Evolutionary conservation across 2,888 invertebrate species (phyloP).

Genomic region (Agriopis marginaria): DNA sequence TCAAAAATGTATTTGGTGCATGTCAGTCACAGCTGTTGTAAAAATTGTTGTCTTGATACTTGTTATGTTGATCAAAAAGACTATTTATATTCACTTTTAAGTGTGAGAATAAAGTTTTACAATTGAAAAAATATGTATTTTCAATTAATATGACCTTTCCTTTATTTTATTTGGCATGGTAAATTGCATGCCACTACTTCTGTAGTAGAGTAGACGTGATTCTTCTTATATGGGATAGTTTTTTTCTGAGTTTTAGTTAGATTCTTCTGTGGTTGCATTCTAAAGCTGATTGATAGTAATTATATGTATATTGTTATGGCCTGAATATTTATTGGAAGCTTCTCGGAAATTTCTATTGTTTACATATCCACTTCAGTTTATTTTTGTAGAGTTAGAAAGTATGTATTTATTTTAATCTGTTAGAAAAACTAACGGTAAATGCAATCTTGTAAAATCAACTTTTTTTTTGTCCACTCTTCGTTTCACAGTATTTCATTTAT

Average conservation of each 20-base stretch:
- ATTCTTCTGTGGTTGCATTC: constrained; percentile 42
- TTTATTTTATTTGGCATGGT: constrained; percentile 42
- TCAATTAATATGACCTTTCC: constrained; percentile 67
- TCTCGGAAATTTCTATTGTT: constrained; percentile 17
- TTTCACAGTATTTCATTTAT: not conserved
- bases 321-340: constrained; percentile 30
- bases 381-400: constrained; percentile 14
- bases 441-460: not conserved
- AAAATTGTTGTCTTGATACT: constrained; percentile 49
- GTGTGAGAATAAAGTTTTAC: constrained; percentile 78
- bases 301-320: constrained; percentile 23
- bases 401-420: not conserved
- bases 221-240: constrained; percentile 35
- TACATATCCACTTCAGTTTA: constrained; percentile 9
- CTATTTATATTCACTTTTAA: constrained; percentile 71
- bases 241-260: constrained; percentile 28
- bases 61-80: constrained; percentile 61
- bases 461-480: not conserved
- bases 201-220: constrained; percentile 36
- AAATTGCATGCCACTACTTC: constrained; percentile 42
- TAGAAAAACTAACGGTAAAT: not conserved
- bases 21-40: constrained; percentile 47
- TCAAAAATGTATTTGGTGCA: constrained; percentile 48
- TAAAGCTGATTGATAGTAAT: constrained; percentile 19
- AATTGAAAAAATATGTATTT: constrained; percentile 72